Evolutionary conservation across 2,888 invertebrate species (phyloP).

Genomic region (Acanthopleura granulata): DNA sequence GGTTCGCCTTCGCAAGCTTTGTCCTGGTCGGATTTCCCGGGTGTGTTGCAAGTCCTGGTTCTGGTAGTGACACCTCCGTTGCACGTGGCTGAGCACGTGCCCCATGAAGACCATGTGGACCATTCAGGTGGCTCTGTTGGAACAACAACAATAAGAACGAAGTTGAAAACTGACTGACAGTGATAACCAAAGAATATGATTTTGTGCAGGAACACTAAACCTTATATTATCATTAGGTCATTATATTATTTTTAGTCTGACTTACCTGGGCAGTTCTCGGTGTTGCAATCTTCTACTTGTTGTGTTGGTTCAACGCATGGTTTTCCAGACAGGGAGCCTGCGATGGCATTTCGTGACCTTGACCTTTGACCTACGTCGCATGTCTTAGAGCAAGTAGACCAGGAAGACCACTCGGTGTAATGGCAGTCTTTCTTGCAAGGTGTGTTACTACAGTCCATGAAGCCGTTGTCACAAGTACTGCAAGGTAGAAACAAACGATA

Average conservation of each 20-base stretch:
- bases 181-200: too few species aligned
- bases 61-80: conserved; percentile 11
- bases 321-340: background rate
- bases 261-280: conserved; percentile 10
- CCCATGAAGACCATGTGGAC: conserved; percentile 5
- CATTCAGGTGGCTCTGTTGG: conserved; percentile 11
- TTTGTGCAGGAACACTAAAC: too few species aligned
- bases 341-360: conserved; percentile 18
- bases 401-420: conserved; percentile 23
- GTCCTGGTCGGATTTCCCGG: background rate
- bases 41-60: background rate
- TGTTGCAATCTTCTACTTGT: conserved; percentile 23
- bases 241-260: background rate
- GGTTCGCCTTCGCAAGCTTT: background rate
- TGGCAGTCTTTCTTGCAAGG: conserved; percentile 23
- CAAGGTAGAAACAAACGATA: background rate
- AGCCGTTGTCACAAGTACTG: conserved; percentile 12
- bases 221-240: too few species aligned
- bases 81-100: conserved; percentile 5
- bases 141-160: background rate
- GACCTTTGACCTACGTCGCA: conserved; percentile 23
- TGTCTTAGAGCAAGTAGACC: conserved; percentile 24
- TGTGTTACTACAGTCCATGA: background rate
- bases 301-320: background rate
- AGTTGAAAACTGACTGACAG: too few species aligned